Evolutionary conservation across 2,113 vertebrate genomes (phyloP), one percentile per base, ranked within the genome.

Genomic region (Petrocephalus microphthalmus): DNA sequence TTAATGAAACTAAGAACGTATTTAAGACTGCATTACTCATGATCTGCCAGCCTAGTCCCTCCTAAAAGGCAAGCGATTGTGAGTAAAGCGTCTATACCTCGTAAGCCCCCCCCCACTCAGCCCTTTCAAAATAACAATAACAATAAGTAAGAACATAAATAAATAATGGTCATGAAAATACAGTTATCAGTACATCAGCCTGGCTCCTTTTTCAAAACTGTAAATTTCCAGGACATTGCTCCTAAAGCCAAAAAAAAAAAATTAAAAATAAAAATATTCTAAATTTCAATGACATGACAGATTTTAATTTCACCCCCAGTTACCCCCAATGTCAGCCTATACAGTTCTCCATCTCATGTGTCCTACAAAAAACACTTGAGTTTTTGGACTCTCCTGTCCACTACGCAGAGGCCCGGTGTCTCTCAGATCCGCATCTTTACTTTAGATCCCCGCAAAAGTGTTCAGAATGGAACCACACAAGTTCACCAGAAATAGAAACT

Each of bases 1-100:
- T 89, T 89, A 93, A 93, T 25, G 2, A 92, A 92, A 93, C 92
- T 91, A 92, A 92, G 93, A 85, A 47, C 29, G 88, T 86, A 78
- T 78, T 87, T 71, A 94, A 52, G 88, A 91, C 42, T 87, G 91
- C 89, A 92, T 95, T 95, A 92, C 93, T 93, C 47, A 1, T 94
- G 92, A 90, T 91, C 92, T 57, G 93, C 94, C 89, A 37, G 92
- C 90, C 94, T 10, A 87, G 91, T 96, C 95, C 95, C 95, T 96
- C 95, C 95, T 91, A 89, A 89, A 89, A 93, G 94, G 64, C 95
- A 90, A 89, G 94, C 0, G 47, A 93, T 78, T 91, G 94, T 92
- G 88, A 92, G 92, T 92, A 93, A 95, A 89, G 81, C 91, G 89
- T 86, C 92, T 91, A 90, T 25, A 56, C 88, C 78, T 87, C 84